Evolutionary conservation across 2,888 invertebrate species (phyloP), one percentile per base, ranked within the genome.

Genomic region (Glyphotaelius pellucidus): DNA sequence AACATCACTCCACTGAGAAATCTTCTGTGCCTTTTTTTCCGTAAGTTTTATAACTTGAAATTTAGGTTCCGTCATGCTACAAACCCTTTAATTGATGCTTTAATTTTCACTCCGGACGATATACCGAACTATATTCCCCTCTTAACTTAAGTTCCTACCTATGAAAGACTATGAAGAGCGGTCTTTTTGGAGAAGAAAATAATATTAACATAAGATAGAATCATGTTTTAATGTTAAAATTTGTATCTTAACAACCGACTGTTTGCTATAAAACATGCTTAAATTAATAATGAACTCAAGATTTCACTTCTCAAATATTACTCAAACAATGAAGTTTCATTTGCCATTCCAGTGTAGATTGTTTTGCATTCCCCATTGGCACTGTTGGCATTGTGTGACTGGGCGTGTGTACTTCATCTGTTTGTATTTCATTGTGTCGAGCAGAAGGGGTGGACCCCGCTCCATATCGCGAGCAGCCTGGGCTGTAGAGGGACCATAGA

Each of bases 401-500:
- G 15, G 15, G 81, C 30, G 81, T 83, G 14, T 83, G 32, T 83
- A 83, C 19, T 30, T 83, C 31, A 83, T 83, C 25, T 83, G 32
- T 83, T 83, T 83, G 81, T 67, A n/a, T 67, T 67, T 67, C 67
- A 67, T 67, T 67, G 25, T 67, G 25, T 67, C 67, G 67, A 67
- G 52, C 95, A 97, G 97, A 97, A 97, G 94, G 97, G 97, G 31
- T 96, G 96, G 94, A 97, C 97, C 5, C 96, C 97, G 0, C 95
- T 97, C 92, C 97, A 98, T 94, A 96, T 97, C 94, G 97, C 97
- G 30, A 97, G 97, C 94, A 97, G 97, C 92, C 96, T 97, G 94
- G 97, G 97, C 52, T 97, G 97, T 94, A 96, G 96, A 80, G 97
- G 97, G 80, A 97, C 97, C 94, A 96, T 97, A 85, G 97, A 97